These are phyloP conservation scores for Leptinotarsa defecta DNA, from an alignment of 1,140 invertebrate species.

Conservation along the genomic window DNA sequence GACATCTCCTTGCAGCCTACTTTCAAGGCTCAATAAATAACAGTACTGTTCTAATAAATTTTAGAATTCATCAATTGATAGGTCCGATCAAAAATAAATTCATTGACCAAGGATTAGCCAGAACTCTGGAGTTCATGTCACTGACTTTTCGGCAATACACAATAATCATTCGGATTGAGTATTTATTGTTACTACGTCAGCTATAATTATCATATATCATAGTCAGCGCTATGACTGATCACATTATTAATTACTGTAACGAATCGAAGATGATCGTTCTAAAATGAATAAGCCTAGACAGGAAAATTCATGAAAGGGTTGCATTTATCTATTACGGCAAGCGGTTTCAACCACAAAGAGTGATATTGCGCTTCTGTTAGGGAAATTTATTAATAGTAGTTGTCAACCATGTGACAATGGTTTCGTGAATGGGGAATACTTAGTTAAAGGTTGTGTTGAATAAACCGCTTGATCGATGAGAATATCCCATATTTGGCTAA, in stretches of 20 bases:
- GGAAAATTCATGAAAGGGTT: constrained; percentile 3
- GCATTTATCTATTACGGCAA: constrained; percentile 18
- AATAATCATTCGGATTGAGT: not conserved
- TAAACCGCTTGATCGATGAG: too few relatives aligned
- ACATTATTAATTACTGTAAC: constrained; percentile 14
- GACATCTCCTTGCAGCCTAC: too few relatives aligned
- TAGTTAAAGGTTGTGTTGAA: not conserved
- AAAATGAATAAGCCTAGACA: constrained; percentile 13
- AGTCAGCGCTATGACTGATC: not conserved
- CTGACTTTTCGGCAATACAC: not conserved
- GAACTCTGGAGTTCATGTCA: not conserved
- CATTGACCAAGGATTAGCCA: too few relatives aligned
- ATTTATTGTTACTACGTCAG: not conserved
- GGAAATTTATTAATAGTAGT: constrained; percentile 10
- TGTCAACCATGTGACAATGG: not conserved
- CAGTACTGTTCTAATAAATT: too few relatives aligned
- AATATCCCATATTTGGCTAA: too few relatives aligned
- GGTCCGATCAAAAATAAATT: too few relatives aligned
- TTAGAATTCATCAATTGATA: too few relatives aligned
- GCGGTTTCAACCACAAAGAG: constrained; percentile 13
- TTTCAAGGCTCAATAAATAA: too few relatives aligned
- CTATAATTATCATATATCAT: not conserved
- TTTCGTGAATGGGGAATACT: constrained; percentile 12
- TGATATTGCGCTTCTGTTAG: not conserved
- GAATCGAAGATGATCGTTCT: constrained; percentile 14